These are phyloP conservation scores for Brachystomella parvula DNA, from an alignment of 1,140 invertebrate species.

Conservation along the genomic window DNA sequence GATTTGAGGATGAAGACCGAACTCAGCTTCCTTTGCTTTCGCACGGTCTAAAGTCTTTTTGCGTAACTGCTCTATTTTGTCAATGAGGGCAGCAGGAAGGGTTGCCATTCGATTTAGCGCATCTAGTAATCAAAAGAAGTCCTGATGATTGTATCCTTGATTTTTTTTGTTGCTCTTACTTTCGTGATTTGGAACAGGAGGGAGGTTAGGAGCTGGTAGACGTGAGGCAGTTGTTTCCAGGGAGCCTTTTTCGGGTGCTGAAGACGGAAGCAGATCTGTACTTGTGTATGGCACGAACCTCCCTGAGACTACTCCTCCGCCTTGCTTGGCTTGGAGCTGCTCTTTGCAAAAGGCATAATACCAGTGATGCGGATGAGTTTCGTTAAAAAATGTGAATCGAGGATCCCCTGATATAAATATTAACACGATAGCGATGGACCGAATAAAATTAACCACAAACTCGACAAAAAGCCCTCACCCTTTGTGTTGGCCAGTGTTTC, in stretches of 20 bases:
- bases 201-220: no score
- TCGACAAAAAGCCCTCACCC: constrained; percentile 44
- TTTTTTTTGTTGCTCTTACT: background rate
- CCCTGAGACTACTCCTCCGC: constrained; percentile 23
- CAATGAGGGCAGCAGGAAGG: background rate
- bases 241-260: no score
- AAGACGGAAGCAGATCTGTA: background rate
- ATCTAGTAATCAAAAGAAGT: background rate
- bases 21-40: background rate
- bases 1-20: background rate
- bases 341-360: constrained; percentile 55
- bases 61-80: constrained; percentile 4
- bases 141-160: background rate
- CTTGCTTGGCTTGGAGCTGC: constrained; percentile 17
- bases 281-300: constrained; percentile 28
- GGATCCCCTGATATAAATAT: constrained; percentile 54
- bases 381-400: constrained; percentile 70
- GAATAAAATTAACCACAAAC: background rate
- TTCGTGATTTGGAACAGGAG: background rate
- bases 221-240: no score
- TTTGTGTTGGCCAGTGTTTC: constrained; percentile 78
- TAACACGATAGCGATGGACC: no score
- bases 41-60: background rate
- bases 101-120: background rate
- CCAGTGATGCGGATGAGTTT: constrained; percentile 60